Conservation (phyloP, 2,888 invertebrate species). For the Lycaena phlaeas region DNA sequence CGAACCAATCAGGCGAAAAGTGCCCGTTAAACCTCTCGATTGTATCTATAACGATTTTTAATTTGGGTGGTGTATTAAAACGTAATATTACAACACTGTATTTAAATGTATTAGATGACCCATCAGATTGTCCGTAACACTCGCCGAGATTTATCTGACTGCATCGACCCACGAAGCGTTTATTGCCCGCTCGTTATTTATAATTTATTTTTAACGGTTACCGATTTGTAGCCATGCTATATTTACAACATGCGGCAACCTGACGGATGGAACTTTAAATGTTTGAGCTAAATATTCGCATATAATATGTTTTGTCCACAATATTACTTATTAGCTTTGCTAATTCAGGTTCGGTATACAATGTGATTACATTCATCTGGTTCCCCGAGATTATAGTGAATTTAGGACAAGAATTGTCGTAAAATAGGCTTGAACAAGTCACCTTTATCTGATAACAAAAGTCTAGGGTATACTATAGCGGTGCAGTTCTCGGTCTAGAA, state of each 20-base stretch:
- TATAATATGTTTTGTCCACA: too few species aligned
- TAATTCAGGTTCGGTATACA: too few species aligned
- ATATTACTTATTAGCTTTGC: too few species aligned
- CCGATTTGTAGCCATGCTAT: conserved; percentile 51
- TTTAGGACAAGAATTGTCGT: too few species aligned
- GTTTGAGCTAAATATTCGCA: too few species aligned
- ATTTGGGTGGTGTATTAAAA: conserved; percentile 9
- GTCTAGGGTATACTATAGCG: too few species aligned
- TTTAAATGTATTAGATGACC: conserved; percentile 30
- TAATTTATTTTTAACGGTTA: conserved; percentile 72
- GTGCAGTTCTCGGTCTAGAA: too few species aligned
- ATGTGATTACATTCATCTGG: too few species aligned
- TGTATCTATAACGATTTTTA: conserved; percentile 7
- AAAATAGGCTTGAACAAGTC: too few species aligned
- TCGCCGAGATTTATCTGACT: conserved; percentile 65
- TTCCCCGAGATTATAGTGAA: too few species aligned
- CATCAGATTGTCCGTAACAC: conserved; percentile 54
- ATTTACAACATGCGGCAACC: conserved; percentile 17
- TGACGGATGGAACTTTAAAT: too few species aligned
- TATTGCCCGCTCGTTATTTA: conserved; percentile 70
- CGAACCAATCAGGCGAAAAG: background rate
- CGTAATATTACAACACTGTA: conserved; percentile 11
- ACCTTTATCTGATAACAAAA: too few species aligned
- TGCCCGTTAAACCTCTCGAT: conserved; percentile 2
- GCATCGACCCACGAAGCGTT: conserved; percentile 70